Base-by-base conservation (phyloP, 2,888 invertebrate species). In the Eledona agricola region DNA sequence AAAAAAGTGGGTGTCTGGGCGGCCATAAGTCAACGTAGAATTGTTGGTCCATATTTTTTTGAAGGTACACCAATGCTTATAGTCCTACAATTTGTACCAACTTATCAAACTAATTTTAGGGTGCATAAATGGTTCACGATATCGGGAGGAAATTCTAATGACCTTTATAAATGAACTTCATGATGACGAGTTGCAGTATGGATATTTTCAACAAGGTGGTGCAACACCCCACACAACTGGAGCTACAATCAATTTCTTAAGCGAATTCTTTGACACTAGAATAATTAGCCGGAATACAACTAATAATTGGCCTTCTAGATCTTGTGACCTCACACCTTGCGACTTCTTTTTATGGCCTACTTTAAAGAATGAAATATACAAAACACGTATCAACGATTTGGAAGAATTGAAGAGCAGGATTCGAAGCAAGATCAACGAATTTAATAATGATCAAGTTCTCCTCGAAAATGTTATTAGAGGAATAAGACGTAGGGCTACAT, bases 201-300 rank as follows among this genome's bases (percentile, higher is more conserved):
- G 7, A 4, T 34, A 34, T 9, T 34, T 34, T 9, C 35, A 35
- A 22, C 35, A 35, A 2, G 35, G 7, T 22, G 23, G 35, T 2
- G 35, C 23, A 5, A 35, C 35, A 1, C 9, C 22, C 3, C 35
- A 35, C 6, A 17, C 19, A 10, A 13, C 35, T 3, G 1, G 2
- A 2, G 35, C 2, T 2, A 35, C 35, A 1, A 22, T 17, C 7
- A n/a, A 22, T n/a, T 35, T 3, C 3, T 22, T 34, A 17, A 4
- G 10, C 7, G 19, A 34, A 35, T 22, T 12, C 22, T 35, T 2
- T 35, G 35, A 12, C 2, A 4, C 12, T 20, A 10, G 22, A 1
- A 13, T 35, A 11, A 35, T 35, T 22, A 35, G 22, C n/a, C 4
- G 16, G 9, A 10, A 10, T n/a, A n/a, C n/a, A n/a, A n/a, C n/a